Evolutionary conservation across 2,113 vertebrate species (phyloP).

Genomic region (Alligator sinensis): DNA sequence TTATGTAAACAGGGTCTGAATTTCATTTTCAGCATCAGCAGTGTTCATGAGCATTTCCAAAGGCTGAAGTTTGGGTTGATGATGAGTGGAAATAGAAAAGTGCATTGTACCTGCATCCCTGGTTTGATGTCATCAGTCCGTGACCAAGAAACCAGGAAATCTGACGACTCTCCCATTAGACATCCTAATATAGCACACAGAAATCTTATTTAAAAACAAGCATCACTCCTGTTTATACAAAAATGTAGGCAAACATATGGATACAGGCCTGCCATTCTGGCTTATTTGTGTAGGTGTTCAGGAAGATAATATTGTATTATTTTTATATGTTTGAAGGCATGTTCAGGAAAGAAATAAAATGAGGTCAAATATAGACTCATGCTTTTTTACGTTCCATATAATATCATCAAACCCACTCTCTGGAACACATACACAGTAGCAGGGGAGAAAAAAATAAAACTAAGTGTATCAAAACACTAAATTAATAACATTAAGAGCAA

Average conservation of each 20-base stretch:
- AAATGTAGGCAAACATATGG: not conserved
- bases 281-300: not conserved
- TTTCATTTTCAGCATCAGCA: not conserved
- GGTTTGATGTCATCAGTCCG: constrained; percentile 29
- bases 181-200: not conserved
- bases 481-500: constrained; percentile 22
- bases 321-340: not conserved
- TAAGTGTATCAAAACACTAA: not conserved
- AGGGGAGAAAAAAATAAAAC: not conserved
- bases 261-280: not conserved
- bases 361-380: not conserved
- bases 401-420: not conserved
- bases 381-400: constrained; percentile 17
- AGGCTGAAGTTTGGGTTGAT: not conserved
- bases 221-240: not conserved
- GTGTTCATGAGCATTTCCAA: not conserved
- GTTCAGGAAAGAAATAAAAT: not conserved
- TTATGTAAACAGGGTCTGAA: not conserved
- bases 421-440: not conserved
- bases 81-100: not conserved
- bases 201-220: constrained; percentile 20
- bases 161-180: constrained; percentile 2
- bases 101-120: constrained; percentile 3
- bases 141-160: constrained; percentile 46
- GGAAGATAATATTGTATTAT: constrained; percentile 3